Conservation (phyloP, 2,888 invertebrate species). For the Hydriomena furcata region DNA sequence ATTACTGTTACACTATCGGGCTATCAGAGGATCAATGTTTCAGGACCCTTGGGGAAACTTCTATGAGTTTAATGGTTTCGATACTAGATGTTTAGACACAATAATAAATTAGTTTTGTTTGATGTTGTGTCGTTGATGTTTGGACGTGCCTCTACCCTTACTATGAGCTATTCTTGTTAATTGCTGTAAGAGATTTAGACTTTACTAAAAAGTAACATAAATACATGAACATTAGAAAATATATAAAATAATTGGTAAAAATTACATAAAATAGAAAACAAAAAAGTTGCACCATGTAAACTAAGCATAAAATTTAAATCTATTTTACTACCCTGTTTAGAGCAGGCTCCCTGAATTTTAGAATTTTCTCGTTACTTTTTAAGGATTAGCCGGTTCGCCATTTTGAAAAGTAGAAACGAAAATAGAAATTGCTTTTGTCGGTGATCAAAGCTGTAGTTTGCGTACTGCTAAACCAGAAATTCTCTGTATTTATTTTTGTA, state of each 20-base stretch:
- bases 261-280: too few species aligned
- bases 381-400: neutral
- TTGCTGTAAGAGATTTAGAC: too few species aligned
- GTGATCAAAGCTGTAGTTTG: too few species aligned
- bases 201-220: too few species aligned
- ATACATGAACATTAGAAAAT: too few species aligned
- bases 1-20: slow-evolving; percentile 20
- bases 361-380: slow-evolving; percentile 11
- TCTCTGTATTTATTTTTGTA: too few species aligned
- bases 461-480: too few species aligned
- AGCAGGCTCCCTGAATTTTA: slow-evolving; percentile 37
- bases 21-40: slow-evolving; percentile 19
- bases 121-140: too few species aligned
- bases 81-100: slow-evolving; percentile 10
- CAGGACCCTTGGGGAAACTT: slow-evolving; percentile 14
- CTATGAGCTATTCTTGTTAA: too few species aligned
- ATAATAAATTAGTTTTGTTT: too few species aligned
- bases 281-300: slow-evolving; percentile 49
- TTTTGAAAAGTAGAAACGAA: slow-evolving; percentile 3
- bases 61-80: slow-evolving; percentile 10
- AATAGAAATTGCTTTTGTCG: neutral
- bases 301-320: slow-evolving; percentile 58
- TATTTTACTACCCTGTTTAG: slow-evolving; percentile 49
- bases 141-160: too few species aligned
- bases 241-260: too few species aligned